A percentile compares a stretch with the other conserved stretches of the same genome.
Conservation (phyloP, 1,140 invertebrate genomes). For the Lamellibrachia luymesi region DNA sequence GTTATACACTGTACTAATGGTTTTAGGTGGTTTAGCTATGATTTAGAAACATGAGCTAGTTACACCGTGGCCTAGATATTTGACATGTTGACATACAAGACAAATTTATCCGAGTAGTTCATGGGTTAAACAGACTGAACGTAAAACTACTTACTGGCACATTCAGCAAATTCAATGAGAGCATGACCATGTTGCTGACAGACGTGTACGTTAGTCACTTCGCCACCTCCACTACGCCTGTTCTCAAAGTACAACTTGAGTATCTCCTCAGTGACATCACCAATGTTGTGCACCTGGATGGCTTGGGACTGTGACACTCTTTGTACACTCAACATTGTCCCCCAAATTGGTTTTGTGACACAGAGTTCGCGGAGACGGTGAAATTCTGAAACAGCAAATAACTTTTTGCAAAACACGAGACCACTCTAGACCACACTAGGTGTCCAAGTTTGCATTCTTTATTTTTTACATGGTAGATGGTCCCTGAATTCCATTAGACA, state of each 20-base stretch:
- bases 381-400: background rate
- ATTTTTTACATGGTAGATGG: too few relatives aligned
- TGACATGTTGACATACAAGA: too few relatives aligned
- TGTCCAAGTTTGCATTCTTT: too few relatives aligned
- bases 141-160: background rate
- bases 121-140: too few relatives aligned
- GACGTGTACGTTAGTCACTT: background rate
- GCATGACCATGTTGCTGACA: background rate
- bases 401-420: background rate
- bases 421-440: too few relatives aligned
- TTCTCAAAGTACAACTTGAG: slow-evolving; percentile 15
- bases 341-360: background rate
- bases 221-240: background rate
- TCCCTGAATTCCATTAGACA: too few relatives aligned
- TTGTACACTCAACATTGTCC: background rate
- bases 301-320: background rate
- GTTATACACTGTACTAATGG: too few relatives aligned
- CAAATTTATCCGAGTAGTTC: too few relatives aligned
- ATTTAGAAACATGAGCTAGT: too few relatives aligned
- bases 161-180: background rate
- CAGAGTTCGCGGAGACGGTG: background rate
- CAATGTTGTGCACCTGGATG: slow-evolving; percentile 13
- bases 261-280: background rate
- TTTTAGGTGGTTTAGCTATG: too few relatives aligned
- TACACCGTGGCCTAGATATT: too few relatives aligned